phyloP scores from a whole-genome alignment of 2,888 invertebrate genomes.

The Catocala sponsa region DNA sequence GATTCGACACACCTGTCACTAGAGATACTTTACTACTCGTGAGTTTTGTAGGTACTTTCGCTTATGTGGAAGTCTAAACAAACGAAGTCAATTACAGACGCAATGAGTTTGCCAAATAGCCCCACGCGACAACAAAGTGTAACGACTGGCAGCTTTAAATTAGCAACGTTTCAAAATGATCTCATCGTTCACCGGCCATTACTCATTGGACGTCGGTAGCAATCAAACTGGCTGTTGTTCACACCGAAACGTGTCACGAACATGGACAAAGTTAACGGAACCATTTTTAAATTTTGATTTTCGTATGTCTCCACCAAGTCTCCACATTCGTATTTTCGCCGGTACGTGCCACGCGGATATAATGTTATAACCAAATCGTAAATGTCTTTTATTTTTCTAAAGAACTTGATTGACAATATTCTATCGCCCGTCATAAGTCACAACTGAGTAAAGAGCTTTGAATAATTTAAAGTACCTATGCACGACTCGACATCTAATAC shows the following conservation, averaged over 20 bases:
- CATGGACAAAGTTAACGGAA: slow-evolving; percentile 24
- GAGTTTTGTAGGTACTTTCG: slow-evolving; percentile 22
- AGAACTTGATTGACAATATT: too few relatives aligned
- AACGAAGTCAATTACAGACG: slow-evolving; percentile 25
- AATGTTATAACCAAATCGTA: too few relatives aligned
- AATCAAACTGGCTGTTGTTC: slow-evolving; percentile 45
- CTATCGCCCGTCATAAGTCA: too few relatives aligned
- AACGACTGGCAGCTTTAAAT: slow-evolving; percentile 73
- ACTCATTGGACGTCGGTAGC: slow-evolving; percentile 73
- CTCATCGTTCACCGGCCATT: slow-evolving; percentile 75
- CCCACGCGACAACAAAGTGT: slow-evolving; percentile 62
- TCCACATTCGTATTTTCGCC: too few relatives aligned
- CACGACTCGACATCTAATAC: too few relatives aligned
- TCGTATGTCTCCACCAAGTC: not conserved
- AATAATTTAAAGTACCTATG: too few relatives aligned
- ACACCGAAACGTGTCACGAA: slow-evolving; percentile 43
- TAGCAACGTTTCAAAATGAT: slow-evolving; percentile 80
- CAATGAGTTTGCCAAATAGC: slow-evolving; percentile 40
- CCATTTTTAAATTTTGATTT: slow-evolving; percentile 23
- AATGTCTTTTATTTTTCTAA: too few relatives aligned
- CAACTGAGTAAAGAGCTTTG: too few relatives aligned
- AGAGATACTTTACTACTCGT: slow-evolving; percentile 25
- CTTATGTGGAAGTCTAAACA: slow-evolving; percentile 17
- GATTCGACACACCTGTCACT: slow-evolving; percentile 40
- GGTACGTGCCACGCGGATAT: too few relatives aligned